These are phyloP conservation scores for Meandrina meandrites DNA, from an alignment of 92 coral and sea anemone species.

Conservation along the genomic window DNA sequence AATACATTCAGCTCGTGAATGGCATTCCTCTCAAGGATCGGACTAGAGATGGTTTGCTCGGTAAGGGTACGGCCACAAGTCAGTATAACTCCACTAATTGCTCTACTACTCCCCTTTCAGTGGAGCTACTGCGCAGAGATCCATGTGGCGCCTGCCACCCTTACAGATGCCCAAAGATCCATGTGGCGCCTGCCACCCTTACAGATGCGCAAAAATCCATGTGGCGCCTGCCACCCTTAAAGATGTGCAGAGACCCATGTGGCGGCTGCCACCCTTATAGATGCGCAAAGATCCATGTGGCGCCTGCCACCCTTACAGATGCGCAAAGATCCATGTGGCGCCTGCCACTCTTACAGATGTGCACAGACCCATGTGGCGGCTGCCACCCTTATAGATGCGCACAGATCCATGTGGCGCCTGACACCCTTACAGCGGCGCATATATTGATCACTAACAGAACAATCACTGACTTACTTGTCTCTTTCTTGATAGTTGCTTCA, in stretches of 20 bases:
- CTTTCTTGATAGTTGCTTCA: not conserved
- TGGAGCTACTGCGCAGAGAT: not conserved
- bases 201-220: not conserved
- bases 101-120: not conserved
- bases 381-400: not conserved
- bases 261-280: not conserved
- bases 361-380: not conserved
- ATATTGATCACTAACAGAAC: too few relatives aligned
- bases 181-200: not conserved
- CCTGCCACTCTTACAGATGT: not conserved
- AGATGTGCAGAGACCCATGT: not conserved
- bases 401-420: not conserved
- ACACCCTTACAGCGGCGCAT: not conserved
- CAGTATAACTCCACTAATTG: not conserved
- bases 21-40: too few relatives aligned
- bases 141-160: not conserved
- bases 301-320: not conserved
- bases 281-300: not conserved
- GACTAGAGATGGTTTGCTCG: too few relatives aligned
- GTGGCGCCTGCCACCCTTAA: not conserved
- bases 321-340: not conserved
- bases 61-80: not conserved
- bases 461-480: conserved; percentile 31
- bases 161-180: not conserved
- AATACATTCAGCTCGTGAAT: too few relatives aligned